phyloP scores from a whole-genome alignment of 2,113 vertebrate genomes.

The Fregetta grallaria region DNA sequence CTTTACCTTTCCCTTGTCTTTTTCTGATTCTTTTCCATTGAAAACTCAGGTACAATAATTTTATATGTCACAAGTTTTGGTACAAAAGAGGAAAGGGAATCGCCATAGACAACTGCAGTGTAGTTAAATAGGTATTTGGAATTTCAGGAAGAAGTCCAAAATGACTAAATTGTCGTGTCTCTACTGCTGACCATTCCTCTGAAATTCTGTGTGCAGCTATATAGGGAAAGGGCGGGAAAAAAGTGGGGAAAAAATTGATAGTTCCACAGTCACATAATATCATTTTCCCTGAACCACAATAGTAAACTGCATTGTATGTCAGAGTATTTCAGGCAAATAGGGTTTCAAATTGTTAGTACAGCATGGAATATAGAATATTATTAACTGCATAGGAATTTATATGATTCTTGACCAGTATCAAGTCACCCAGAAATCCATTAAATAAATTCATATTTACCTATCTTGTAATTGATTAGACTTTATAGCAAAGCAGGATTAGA shows the following conservation, averaged over 20 bases:
- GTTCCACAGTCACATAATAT: not conserved
- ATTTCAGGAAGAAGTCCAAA: not conserved
- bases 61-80: not conserved
- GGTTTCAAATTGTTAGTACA: not conserved
- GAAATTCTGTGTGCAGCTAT: not conserved
- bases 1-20: not conserved
- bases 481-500: not conserved
- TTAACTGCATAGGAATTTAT: not conserved
- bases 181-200: not conserved
- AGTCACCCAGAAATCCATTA: not conserved
- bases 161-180: not conserved
- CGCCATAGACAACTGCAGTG: not conserved
- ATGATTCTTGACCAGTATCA: not conserved
- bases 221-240: too few species aligned
- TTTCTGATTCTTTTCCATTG: not conserved
- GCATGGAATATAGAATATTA: not conserved
- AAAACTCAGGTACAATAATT: not conserved
- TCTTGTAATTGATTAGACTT: not conserved
- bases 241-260: not conserved
- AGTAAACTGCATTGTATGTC: not conserved
- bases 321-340: not conserved
- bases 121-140: not conserved
- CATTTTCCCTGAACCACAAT: not conserved
- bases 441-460: not conserved
- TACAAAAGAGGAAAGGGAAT: not conserved